phyloP scores from a whole-genome alignment of 2,797 vertebrate genomes.

The Momotus momota region DNA sequence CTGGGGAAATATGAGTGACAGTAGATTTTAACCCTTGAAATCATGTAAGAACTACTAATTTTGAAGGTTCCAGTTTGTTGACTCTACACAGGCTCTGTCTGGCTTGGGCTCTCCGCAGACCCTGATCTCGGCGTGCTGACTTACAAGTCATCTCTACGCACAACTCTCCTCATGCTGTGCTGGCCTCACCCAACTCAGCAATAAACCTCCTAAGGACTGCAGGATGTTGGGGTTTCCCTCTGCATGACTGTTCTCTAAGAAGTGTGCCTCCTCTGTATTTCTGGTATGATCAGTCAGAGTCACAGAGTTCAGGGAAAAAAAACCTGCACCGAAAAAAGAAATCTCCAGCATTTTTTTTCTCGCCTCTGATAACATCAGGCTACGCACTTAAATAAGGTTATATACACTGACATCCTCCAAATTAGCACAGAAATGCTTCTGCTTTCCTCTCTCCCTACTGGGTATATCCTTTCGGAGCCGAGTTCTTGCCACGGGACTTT shows the following conservation, averaged over 20 bases:
- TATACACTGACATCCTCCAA: not conserved
- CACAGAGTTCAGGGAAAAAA: not conserved
- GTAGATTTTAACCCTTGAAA: not conserved
- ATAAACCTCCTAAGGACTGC: not conserved
- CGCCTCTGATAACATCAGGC: not conserved
- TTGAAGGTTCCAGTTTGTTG: not conserved
- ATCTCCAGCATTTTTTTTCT: not conserved
- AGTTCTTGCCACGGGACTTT: not conserved
- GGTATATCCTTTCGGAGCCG: not conserved
- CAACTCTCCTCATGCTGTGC: not conserved
- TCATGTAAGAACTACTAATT: not conserved
- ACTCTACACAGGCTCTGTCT: not conserved
- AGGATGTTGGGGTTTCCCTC: not conserved
- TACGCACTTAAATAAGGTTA: not conserved
- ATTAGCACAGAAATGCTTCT: not conserved
- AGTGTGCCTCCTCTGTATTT: not conserved
- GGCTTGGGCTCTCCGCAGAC: not conserved
- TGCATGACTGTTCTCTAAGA: not conserved
- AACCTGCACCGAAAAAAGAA: not conserved
- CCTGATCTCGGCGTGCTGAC: not conserved
- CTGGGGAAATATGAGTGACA: not conserved
- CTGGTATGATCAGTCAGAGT: not conserved
- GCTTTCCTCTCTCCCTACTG: not conserved
- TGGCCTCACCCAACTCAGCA: not conserved
- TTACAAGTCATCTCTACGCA: not conserved